phyloP scores from a whole-genome alignment of 2,797 vertebrate genomes.

The Silurus lanzhouensis region DNA sequence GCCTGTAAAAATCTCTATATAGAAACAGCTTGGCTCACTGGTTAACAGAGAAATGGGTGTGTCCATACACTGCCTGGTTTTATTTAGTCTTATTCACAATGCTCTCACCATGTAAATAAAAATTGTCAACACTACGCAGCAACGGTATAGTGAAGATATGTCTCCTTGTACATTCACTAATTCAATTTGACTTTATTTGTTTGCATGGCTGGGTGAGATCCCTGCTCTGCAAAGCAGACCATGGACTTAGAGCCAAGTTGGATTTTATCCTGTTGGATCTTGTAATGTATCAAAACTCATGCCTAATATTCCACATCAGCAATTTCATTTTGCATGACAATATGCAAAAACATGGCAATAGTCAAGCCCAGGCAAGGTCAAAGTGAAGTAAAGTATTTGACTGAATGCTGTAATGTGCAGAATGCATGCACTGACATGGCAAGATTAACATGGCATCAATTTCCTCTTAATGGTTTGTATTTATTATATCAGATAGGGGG shows the following conservation, averaged over 20 bases:
- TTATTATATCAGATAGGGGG: neutral
- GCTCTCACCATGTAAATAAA: slow-evolving; percentile 15
- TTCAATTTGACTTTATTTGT: slow-evolving; percentile 20
- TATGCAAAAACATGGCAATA: neutral
- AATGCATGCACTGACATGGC: neutral
- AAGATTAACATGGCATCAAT: neutral
- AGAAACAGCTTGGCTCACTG: slow-evolving; percentile 11
- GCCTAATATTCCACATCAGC: neutral
- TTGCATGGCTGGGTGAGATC: slow-evolving; percentile 21
- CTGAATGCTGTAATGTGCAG: neutral
- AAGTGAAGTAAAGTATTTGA: neutral
- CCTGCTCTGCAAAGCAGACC: slow-evolving; percentile 23
- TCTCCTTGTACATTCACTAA: slow-evolving; percentile 17
- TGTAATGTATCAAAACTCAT: slow-evolving; percentile 18
- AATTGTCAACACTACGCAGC: slow-evolving; percentile 5
- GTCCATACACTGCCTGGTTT: slow-evolving; percentile 11
- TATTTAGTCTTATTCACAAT: slow-evolving; percentile 8
- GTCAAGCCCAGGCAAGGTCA: neutral
- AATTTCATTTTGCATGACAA: neutral
- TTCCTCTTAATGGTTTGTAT: neutral
- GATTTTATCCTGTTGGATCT: slow-evolving; percentile 26
- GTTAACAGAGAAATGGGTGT: slow-evolving; percentile 3
- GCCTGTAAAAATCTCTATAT: neutral
- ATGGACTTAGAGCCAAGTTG: slow-evolving; percentile 6
- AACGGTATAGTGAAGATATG: slow-evolving; percentile 1